Evolutionary conservation across 2,888 invertebrate species (phyloP).

Genomic region (Odontocerum albicorne): DNA sequence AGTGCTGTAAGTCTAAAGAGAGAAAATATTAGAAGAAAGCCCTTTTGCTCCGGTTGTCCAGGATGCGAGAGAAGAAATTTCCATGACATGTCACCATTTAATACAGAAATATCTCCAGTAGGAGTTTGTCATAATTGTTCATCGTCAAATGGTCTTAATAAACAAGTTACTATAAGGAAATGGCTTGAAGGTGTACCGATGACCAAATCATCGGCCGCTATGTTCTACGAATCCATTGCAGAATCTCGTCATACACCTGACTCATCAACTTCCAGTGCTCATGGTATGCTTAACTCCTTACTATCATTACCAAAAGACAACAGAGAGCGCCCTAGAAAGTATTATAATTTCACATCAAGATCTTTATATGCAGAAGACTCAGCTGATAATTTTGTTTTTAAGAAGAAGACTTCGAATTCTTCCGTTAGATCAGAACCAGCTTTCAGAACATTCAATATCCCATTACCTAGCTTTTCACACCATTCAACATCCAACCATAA

Average conservation of each 20-base stretch:
- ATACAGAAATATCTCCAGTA: constrained; percentile 50
- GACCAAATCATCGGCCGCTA: constrained; percentile 34
- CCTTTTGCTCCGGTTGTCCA: constrained; percentile 66
- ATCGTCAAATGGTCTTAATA: constrained; percentile 61
- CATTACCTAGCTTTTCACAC: constrained; percentile 48
- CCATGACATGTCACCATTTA: constrained; percentile 42
- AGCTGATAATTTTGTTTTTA: constrained; percentile 42
- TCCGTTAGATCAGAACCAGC: constrained; percentile 54
- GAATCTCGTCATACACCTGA: constrained; percentile 42
- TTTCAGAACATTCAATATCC: constrained; percentile 49
- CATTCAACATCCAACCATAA: constrained; percentile 38
- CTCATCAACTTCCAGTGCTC: constrained; percentile 37
- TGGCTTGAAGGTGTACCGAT: constrained; percentile 74
- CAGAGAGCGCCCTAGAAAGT: constrained; percentile 42
- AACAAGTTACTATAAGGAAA: constrained; percentile 72
- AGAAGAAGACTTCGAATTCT: constrained; percentile 46
- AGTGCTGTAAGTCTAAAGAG: constrained; percentile 62
- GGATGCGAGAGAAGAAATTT: constrained; percentile 53
- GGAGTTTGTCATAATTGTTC: constrained; percentile 57
- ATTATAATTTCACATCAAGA: constrained; percentile 46
- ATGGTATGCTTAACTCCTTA: constrained; percentile 46
- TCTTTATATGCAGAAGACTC: constrained; percentile 37
- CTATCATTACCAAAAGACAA: constrained; percentile 44
- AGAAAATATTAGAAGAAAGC: constrained; percentile 62
- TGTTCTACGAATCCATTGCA: constrained; percentile 5